Base-by-base conservation (phyloP, 2,888 invertebrate genomes). In the Acronicta alni region DNA sequence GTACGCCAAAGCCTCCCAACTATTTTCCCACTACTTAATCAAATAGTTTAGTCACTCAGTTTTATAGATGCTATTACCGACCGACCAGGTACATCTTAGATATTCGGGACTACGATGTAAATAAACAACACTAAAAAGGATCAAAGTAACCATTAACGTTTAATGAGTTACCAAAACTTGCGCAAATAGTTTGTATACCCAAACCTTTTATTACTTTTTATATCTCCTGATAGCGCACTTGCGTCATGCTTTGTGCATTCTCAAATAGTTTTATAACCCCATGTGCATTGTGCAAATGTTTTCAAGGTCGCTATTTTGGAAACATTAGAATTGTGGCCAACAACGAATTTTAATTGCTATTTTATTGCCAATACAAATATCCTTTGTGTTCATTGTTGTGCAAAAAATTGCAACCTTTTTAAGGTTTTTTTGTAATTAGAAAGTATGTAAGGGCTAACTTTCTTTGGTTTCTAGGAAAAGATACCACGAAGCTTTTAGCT, bases 391-490 rank as follows among this genome's bases (percentile, higher is more conserved):
- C 35, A 37, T 61, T 57, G 68, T 82, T 85, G 85, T 79, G 79
- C 80, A 80, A 85, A 88, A 61, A 85, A 82, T 85, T 77, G 84
- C 84, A 75, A 80, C 59, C 75, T 81, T 83, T 83, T 75, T 75
- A 54, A 43, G 42, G 43, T 10, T 56, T 75, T 83, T 86, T 85
- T 84, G 79, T 66, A 69, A 80, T 83, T 86, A 84, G 88, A 91
- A 90, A 90, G 89, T 73, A 51, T n/a, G 69, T 62, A 74, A 80
- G 77, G 77, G 68, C 57, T 59, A 57, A 75, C 77, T 81, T 80
- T 80, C 72, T 76, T 64, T 17, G 16, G 45, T 67, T 77, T 75
- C 72, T 67, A 23, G 26, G 73, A 80, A 77, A 18, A 43, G 17
- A 62, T 59, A 30, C 39, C 47, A 57, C 39, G 46, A 57, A 17